Conservation (phyloP, 2,888 invertebrate species). For the Himalopsyche japonica region DNA sequence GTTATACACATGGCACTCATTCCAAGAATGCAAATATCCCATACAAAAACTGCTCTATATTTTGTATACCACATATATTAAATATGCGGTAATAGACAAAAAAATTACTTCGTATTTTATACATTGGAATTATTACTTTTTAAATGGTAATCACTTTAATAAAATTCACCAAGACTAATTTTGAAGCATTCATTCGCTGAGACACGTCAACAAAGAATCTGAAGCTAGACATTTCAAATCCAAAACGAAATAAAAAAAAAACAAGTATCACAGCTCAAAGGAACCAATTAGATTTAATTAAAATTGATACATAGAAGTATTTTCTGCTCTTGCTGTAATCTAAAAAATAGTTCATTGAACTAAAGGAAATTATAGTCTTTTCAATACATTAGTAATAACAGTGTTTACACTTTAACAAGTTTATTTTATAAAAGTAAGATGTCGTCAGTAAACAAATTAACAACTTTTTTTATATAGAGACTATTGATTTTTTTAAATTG, state of each 20-base stretch:
- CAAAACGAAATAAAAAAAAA: neutral
- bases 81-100: neutral
- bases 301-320: neutral
- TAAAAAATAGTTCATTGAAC: neutral
- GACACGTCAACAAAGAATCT: neutral
- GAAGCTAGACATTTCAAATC: neutral
- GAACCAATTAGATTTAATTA: neutral
- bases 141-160: neutral
- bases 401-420: too few species aligned
- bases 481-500: too few species aligned
- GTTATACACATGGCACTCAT: neutral
- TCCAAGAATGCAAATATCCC: neutral
- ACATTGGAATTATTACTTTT: neutral
- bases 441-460: too few species aligned
- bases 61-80: neutral
- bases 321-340: neutral
- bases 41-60: neutral
- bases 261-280: neutral
- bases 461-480: too few species aligned
- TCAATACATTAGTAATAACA: neutral
- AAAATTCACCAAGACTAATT: neutral
- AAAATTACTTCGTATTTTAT: neutral
- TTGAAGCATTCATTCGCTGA: neutral
- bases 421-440: too few species aligned
- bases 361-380: neutral